Base-by-base conservation (phyloP, 2,888 invertebrate genomes). In the Invenusta paracnida region DNA sequence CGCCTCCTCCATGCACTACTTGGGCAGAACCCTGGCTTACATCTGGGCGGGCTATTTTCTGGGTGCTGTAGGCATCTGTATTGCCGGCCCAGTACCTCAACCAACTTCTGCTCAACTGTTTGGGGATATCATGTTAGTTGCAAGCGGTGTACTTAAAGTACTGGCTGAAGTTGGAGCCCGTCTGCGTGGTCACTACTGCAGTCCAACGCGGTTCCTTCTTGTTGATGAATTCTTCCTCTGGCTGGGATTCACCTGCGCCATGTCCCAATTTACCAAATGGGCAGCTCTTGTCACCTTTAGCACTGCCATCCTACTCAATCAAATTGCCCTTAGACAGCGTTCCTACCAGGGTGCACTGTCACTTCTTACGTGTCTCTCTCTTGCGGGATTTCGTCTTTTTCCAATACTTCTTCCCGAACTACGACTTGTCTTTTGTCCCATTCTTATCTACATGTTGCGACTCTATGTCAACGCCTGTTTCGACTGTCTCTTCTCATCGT, bases 401-500 rank as follows among this genome's bases (percentile, higher is more conserved):
- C 82, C 82, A 5, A 13, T 25, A 28, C 29, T 82, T 2, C 2
- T 82, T 11, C 82, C 82, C 1, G 29, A 82, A n/a, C 27, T 82
- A 23, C 11, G 2, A 30, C 25, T 82, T 81, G 30, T 13, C 23
- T 25, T 23, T 28, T 31, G 11, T 29, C 28, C 27, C n/a, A 66
- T 48, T 48, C 17, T 29, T 84, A 86, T 48, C 13, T 86, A 31
- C n/a, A 86, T 28, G 1, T 28, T 0, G 83, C 86, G 11, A 27
- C 86, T 13, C 0, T 29, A 2, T 13, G 0, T n/a, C 13, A 27
- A 17, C 81, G 86, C 0, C n/a, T 86, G 0, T 13, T 87, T 29
- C 84, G 87, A 30, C 48, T 87, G 30, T 67, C 73, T 28, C 25
- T 87, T 73, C 67, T 82, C 5, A 0, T 29, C n/a, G 79, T 82